Percentiles rank a stretch among this genome's conserved stretches.
phyloP scores from a whole-genome alignment of 1,140 invertebrate genomes.

The Caenorhabditis tropicalis region DNA sequence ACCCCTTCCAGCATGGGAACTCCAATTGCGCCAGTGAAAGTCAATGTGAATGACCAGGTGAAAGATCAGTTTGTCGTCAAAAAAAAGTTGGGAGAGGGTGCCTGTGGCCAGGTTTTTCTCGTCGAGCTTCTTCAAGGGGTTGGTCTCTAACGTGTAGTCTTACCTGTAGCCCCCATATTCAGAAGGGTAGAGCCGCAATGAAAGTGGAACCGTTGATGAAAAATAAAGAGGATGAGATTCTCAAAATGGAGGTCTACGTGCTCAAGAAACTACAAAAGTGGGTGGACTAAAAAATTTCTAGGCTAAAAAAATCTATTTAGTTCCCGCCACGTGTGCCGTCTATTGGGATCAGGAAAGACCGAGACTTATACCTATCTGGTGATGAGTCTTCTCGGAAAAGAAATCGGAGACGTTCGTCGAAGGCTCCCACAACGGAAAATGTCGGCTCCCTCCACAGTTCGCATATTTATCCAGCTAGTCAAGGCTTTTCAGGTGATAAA shows the following conservation, averaged over 20 bases:
- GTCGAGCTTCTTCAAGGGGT: constrained; percentile 45
- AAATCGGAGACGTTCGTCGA: constrained; percentile 63
- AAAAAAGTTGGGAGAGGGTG: constrained; percentile 63
- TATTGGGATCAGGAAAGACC: constrained; percentile 58
- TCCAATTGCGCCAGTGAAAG: constrained; percentile 40
- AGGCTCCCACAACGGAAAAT: constrained; percentile 60
- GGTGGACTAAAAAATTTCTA: not conserved
- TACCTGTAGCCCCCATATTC: not conserved
- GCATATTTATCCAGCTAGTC: constrained; percentile 60
- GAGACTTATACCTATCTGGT: constrained; percentile 60
- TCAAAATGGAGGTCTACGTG: constrained; percentile 67
- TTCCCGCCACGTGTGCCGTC: constrained; percentile 61
- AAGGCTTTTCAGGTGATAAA: not conserved
- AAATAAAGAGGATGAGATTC: constrained; percentile 62
- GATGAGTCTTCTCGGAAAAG: constrained; percentile 64
- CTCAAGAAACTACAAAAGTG: constrained; percentile 62
- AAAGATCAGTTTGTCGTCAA: constrained; percentile 54
- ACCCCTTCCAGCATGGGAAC: constrained; percentile 9
- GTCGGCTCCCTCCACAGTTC: constrained; percentile 51
- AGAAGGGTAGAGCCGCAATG: constrained; percentile 49
- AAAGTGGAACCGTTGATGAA: constrained; percentile 65
- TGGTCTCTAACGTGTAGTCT: not conserved
- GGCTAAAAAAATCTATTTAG: not conserved
- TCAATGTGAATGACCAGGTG: constrained; percentile 42
- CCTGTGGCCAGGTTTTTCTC: constrained; percentile 61